A percentile compares a stretch with the other conserved stretches of the same genome.
Evolutionary conservation across 2,113 vertebrate species (phyloP).

Genomic region (Otocyon megalotis): DNA sequence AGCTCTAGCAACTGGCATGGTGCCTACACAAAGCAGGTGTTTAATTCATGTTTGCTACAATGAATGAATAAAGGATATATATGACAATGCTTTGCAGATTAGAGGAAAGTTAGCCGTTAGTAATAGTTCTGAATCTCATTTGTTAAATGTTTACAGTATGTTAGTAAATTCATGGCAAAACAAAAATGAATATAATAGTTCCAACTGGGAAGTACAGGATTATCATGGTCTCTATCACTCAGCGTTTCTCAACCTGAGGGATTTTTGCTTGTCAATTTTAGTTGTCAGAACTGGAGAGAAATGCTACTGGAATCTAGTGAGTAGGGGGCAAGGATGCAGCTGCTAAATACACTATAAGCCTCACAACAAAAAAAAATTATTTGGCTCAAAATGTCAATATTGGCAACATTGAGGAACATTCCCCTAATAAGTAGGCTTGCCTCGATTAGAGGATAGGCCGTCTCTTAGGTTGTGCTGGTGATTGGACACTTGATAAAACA

Average conservation of each 20-base stretch:
- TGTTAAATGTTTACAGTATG: neutral
- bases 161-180: slow-evolving; percentile 1
- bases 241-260: neutral
- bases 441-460: neutral
- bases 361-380: neutral
- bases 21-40: neutral
- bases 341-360: neutral
- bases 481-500: neutral
- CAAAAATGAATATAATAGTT: neutral
- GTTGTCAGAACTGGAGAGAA: neutral
- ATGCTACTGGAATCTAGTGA: neutral
- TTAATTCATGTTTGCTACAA: neutral
- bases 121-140: neutral
- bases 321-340: neutral
- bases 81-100: neutral
- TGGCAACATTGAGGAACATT: neutral
- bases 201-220: neutral
- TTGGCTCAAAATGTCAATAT: neutral
- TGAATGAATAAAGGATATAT: neutral
- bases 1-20: neutral
- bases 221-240: neutral
- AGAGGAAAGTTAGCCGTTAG: neutral
- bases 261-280: neutral
- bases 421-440: neutral
- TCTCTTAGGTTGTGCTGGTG: neutral